phyloP scores from a whole-genome alignment of 2,113 vertebrate genomes.

The Hemiprocne comata region DNA sequence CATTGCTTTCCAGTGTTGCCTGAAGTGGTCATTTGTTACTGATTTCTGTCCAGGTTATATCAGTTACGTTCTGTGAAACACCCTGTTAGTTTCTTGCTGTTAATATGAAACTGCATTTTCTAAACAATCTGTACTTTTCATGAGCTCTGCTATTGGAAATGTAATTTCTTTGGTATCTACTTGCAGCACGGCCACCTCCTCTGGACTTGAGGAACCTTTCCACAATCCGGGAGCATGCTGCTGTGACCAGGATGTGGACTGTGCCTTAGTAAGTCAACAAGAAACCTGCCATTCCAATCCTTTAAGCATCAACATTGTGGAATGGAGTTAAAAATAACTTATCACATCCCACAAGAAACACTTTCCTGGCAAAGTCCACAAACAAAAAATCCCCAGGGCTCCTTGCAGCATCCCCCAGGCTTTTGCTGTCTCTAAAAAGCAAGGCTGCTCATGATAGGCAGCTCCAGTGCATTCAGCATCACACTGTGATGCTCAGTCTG shows the following conservation, averaged over 20 bases:
- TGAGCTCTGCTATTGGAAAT: neutral
- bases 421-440: neutral
- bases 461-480: neutral
- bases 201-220: constrained; percentile 91
- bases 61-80: neutral
- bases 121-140: neutral
- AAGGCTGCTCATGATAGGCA: neutral
- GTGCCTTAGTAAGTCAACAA: constrained; percentile 85
- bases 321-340: constrained; percentile 26
- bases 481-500: neutral
- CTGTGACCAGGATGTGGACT: constrained; percentile 84
- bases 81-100: neutral
- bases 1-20: neutral
- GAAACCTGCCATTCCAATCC: neutral
- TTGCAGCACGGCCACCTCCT: constrained; percentile 89
- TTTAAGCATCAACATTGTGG: neutral
- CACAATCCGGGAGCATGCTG: constrained; percentile 88
- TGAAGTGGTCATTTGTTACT: neutral
- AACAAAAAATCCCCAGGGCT: constrained; percentile 2
- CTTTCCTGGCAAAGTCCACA: constrained; percentile 2
- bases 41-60: neutral
- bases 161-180: neutral
- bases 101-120: neutral
- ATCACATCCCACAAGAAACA: neutral
- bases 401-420: neutral